These are phyloP conservation scores for Macaria notata DNA, from an alignment of 2,888 invertebrate genomes.

Conservation along the genomic window DNA sequence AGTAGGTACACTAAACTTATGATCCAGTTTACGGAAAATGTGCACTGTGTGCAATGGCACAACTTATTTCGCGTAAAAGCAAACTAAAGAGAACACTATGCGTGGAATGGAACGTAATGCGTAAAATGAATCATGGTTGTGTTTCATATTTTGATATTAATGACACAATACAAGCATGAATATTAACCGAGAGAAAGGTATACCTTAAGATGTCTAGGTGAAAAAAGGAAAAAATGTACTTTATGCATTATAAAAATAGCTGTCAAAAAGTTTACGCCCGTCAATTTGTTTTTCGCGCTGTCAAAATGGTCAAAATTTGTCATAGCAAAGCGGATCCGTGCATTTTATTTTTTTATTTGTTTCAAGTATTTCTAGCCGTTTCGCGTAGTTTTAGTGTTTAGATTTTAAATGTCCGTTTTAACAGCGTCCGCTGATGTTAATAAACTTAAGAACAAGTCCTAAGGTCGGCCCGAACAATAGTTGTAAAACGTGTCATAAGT, in stretches of 20 bases:
- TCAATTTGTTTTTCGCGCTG: constrained; percentile 1
- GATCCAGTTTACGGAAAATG: no score
- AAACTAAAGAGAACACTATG: constrained; percentile 21
- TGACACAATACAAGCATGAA: constrained; percentile 19
- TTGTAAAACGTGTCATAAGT: constrained; percentile 75
- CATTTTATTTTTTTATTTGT: constrained; percentile 79
- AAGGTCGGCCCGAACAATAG: constrained; percentile 54
- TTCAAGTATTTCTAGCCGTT: constrained; percentile 62
- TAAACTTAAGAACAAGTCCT: constrained; percentile 49
- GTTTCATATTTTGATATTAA: constrained; percentile 30
- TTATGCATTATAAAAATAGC: no score
- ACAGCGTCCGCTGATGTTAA: constrained; percentile 58
- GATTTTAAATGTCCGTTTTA: constrained; percentile 51
- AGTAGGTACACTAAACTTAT: no score
- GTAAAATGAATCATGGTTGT: constrained; percentile 45
- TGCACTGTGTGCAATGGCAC: no score
- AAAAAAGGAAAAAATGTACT: no score
- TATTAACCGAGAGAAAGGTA: background rate
- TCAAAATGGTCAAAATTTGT: constrained; percentile 48
- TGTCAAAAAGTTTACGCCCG: no score
- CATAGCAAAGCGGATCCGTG: constrained; percentile 59
- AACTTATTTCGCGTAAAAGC: no score
- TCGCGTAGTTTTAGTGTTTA: constrained; percentile 62
- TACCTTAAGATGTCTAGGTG: no score
- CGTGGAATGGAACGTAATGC: constrained; percentile 58